Evolutionary conservation across 2,113 vertebrate species (phyloP).

Genomic region (Cettia cetti): DNA sequence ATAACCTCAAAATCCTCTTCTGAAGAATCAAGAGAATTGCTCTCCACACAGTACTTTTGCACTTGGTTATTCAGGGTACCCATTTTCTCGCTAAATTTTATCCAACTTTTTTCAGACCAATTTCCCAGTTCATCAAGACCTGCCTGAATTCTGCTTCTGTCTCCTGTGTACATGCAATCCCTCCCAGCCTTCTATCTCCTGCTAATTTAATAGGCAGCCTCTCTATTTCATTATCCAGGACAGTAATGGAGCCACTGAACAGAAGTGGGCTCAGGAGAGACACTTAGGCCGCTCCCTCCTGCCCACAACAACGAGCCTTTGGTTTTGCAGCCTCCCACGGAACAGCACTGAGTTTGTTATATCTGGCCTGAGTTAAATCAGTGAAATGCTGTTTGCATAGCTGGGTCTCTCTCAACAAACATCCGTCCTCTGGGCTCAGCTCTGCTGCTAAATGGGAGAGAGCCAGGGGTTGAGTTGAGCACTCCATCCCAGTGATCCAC

Average conservation of each 20-base stretch:
- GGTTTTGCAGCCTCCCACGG: neutral
- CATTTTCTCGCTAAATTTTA: neutral
- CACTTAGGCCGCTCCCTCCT: neutral
- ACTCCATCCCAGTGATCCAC: neutral
- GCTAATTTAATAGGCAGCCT: neutral
- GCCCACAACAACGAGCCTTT: neutral
- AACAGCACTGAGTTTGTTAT: neutral
- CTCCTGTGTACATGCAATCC: neutral
- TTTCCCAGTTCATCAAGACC: neutral
- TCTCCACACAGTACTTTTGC: neutral
- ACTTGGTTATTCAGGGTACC: neutral
- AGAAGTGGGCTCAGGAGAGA: neutral
- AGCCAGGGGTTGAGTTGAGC: neutral
- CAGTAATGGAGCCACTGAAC: neutral
- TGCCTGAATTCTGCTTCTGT: neutral
- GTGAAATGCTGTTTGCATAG: neutral
- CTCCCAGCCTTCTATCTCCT: neutral
- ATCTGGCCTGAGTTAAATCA: neutral
- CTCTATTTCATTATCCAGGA: neutral
- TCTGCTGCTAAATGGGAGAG: neutral
- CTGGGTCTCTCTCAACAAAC: neutral
- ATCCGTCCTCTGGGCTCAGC: neutral
- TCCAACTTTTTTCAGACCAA: neutral
- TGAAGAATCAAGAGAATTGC: neutral
- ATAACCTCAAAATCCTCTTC: neutral